Conservation (phyloP, 1,140 invertebrate genomes). For the Brachionus rotundiformis region DNA sequence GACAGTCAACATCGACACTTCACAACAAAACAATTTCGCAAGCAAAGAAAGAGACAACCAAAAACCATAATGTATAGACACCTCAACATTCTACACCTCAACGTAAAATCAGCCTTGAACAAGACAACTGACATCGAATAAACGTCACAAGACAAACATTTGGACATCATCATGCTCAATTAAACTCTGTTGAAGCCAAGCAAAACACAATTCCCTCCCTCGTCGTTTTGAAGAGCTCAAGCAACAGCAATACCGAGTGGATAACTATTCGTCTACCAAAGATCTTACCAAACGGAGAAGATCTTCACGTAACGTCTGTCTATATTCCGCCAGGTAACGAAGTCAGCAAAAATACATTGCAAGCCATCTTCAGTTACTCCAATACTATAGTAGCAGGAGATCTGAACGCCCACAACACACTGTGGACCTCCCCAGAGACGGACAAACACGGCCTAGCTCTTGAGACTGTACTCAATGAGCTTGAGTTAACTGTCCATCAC, state of each 20-base stretch:
- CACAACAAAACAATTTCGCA: neutral
- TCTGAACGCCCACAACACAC: neutral
- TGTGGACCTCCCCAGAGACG: neutral
- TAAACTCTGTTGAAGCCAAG: neutral
- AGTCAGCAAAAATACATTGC: slow-evolving; percentile 19
- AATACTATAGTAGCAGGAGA: neutral
- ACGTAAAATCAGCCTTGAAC: neutral
- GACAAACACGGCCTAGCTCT: neutral
- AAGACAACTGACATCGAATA: neutral
- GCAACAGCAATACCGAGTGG: neutral
- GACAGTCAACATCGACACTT: neutral
- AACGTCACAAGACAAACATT: neutral
- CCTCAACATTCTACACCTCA: neutral
- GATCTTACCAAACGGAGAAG: neutral
- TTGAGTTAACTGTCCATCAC: neutral
- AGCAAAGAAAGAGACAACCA: neutral
- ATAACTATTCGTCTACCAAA: neutral
- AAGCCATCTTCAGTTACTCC: neutral
- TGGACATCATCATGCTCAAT: neutral
- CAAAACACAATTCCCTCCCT: neutral
- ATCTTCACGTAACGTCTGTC: neutral
- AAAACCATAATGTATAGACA: neutral
- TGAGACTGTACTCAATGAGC: neutral
- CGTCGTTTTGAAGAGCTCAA: neutral
- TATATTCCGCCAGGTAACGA: slow-evolving; percentile 9